These are phyloP conservation scores for Drosophila pseudotakahashii DNA, from an alignment of 2,888 invertebrate genomes.

Conservation along the genomic window DNA sequence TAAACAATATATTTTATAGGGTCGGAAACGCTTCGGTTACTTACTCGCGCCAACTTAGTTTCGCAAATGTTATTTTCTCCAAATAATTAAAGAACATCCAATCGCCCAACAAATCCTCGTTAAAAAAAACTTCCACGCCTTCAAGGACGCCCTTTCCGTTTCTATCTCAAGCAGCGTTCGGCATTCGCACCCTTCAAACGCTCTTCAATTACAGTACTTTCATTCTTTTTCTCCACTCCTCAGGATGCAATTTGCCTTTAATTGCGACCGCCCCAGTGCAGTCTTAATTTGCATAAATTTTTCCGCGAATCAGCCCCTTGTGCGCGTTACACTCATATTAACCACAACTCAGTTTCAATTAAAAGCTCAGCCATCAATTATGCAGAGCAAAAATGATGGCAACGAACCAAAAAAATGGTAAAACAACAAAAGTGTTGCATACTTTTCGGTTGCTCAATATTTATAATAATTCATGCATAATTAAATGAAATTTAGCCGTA, in stretches of 20 bases:
- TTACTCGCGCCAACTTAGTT: not conserved
- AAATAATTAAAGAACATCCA: conserved; percentile 10
- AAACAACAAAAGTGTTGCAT: conserved; percentile 11
- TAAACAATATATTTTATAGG: too few species aligned
- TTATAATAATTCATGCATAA: conserved; percentile 27
- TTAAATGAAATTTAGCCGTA: conserved; percentile 1
- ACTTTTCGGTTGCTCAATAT: conserved; percentile 16
- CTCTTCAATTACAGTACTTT: conserved; percentile 40
- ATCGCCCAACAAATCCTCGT: not conserved
- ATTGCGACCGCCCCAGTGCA: conserved; percentile 33
- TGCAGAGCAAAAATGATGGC: conserved; percentile 16
- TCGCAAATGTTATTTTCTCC: not conserved
- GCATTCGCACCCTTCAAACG: conserved; percentile 40
- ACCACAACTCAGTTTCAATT: conserved; percentile 61
- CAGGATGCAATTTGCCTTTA: conserved; percentile 42
- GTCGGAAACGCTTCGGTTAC: too few species aligned
- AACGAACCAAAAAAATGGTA: conserved; percentile 19
- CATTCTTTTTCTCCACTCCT: conserved; percentile 19
- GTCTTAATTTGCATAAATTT: conserved; percentile 51
- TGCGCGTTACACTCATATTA: conserved; percentile 35
- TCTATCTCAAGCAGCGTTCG: conserved; percentile 32
- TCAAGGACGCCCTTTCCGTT: conserved; percentile 27
- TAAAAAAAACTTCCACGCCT: conserved; percentile 2
- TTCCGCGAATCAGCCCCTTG: not conserved
- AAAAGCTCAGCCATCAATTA: conserved; percentile 64